Base-by-base conservation (phyloP, 2,888 invertebrate genomes). In the Chrysomela aeneicollis region DNA sequence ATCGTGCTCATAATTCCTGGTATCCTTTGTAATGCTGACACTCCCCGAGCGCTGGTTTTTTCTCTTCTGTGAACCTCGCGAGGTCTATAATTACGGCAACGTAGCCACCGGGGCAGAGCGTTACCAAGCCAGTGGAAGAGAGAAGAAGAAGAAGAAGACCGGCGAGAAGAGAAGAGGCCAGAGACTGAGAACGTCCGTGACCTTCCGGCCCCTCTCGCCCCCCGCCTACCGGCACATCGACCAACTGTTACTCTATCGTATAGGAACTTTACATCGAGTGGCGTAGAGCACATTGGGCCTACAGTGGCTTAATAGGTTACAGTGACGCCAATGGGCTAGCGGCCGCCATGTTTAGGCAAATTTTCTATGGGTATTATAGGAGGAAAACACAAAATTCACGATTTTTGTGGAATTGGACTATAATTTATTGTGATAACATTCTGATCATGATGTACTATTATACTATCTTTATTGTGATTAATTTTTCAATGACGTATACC, bases 131-230 rank as follows among this genome's bases (percentile, higher is more conserved):
- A 15, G n/a, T 42, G 42, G 42, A 42, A 42, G n/a, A 15, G 6
- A 42, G 42, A 42, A 42, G 42, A 42, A 2, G 3, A 15, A 32
- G 64, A 51, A 61, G 49, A 60, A 64, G 51, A 64, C 51, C 53
- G 51, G 59, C 58, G 52, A 66, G 68, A 73, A 76, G 74, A 75
- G 78, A 75, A 76, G 73, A 76, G 73, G 73, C 69, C 72, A 74
- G 54, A 74, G 76, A 71, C 73, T 71, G 70, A 73, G 72, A 81
- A 79, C 82, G 82, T 81, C 82, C 82, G 77, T 79, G 80, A 80
- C 80, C 79, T 80, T 80, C 79, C 79, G 78, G 73, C 77, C 75
- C 71, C 76, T 62, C 70, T 70, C 68, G 67, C n/a, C n/a, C 64
- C 62, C 70, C 70, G 74, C 64, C 73, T 65, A 72, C 67, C 46